A percentile compares a stretch with the other conserved stretches of the same genome.
These are phyloP conservation scores for Rhynchonema sp. DNA, from an alignment of 2,888 invertebrate species.

Conservation along the genomic window DNA sequence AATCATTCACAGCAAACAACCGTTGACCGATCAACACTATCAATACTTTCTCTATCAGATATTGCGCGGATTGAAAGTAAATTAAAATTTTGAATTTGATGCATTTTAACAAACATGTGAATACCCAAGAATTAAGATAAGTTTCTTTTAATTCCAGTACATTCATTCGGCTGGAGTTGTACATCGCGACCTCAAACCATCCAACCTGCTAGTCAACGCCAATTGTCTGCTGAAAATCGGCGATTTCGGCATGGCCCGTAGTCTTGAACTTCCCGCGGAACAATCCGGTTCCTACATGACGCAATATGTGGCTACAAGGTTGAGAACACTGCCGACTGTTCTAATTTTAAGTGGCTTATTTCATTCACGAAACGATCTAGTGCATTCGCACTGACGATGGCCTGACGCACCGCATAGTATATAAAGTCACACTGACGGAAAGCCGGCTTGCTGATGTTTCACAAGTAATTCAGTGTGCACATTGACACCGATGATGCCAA, in stretches of 20 bases:
- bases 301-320: constrained; percentile 9
- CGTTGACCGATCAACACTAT: constrained; percentile 33
- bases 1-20: constrained; percentile 33
- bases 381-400: too few species aligned
- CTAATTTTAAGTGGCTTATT: too few species aligned
- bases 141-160: constrained; percentile 24
- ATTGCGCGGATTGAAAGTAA: constrained; percentile 32
- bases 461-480: too few species aligned
- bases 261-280: constrained; percentile 13
- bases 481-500: too few species aligned
- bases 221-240: constrained; percentile 37
- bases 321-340: too few species aligned
- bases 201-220: constrained; percentile 36
- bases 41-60: constrained; percentile 36
- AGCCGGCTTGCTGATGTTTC: too few species aligned
- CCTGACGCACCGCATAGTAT: too few species aligned
- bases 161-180: constrained; percentile 37
- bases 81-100: not conserved
- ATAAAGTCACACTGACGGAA: too few species aligned
- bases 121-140: too few species aligned
- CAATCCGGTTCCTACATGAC: constrained; percentile 13
- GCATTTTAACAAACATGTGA: not conserved
- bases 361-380: too few species aligned
- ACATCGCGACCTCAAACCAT: constrained; percentile 36
- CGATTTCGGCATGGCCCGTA: constrained; percentile 34